phyloP scores from a whole-genome alignment of 2,113 vertebrate species.

The Syngnathus typhle region DNA sequence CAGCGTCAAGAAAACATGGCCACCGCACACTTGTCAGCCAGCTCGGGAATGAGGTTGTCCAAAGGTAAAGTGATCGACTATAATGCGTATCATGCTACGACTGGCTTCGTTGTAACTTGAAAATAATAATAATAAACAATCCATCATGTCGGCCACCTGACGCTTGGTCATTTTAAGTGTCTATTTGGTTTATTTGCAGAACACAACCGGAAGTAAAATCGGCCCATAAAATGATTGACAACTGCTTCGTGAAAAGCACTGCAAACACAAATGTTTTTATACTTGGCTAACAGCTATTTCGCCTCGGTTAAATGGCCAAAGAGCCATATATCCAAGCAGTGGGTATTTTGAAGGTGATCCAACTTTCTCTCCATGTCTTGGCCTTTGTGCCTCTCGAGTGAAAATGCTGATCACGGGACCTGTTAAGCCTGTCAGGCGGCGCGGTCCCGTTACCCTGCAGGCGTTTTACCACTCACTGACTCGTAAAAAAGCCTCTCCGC shows the following conservation, averaged over 20 bases:
- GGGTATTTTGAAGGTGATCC: background rate
- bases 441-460: background rate
- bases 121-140: background rate
- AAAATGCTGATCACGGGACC: constrained; percentile 14
- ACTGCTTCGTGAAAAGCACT: background rate
- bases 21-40: constrained; percentile 12
- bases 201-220: background rate
- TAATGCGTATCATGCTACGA: background rate
- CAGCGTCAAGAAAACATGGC: constrained; percentile 32
- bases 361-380: background rate
- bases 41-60: constrained; percentile 48
- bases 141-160: background rate
- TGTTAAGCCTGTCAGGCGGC: constrained; percentile 17
- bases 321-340: background rate
- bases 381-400: background rate
- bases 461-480: constrained; percentile 10
- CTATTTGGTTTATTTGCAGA: background rate
- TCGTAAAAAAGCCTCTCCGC: background rate
- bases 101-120: background rate
- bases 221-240: background rate
- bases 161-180: background rate
- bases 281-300: background rate
- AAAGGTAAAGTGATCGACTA: constrained; percentile 55
- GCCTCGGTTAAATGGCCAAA: background rate
- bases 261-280: background rate